Conservation (phyloP, 2,113 vertebrate species). For the Ovis canadensis region DNA sequence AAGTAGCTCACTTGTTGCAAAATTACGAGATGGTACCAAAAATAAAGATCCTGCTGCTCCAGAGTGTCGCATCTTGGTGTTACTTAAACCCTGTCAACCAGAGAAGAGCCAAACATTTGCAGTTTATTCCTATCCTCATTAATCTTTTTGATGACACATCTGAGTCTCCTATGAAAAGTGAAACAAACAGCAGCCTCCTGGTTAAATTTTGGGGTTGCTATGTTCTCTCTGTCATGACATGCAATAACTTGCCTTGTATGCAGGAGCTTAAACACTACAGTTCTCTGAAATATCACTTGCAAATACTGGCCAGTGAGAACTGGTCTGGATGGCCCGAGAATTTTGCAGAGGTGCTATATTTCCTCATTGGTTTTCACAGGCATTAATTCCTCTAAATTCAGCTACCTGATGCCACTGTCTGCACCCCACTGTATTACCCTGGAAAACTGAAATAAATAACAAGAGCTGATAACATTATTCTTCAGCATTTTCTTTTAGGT, state of each 20-base stretch:
- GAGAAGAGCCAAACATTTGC: background rate
- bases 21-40: background rate
- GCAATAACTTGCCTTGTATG: conserved; percentile 34
- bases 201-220: conserved; percentile 67
- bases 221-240: conserved; percentile 63
- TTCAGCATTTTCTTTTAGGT: background rate
- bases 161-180: background rate
- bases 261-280: background rate
- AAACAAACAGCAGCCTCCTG: background rate
- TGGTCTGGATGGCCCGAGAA: conserved; percentile 67
- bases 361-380: conserved; percentile 55
- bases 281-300: background rate
- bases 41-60: conserved; percentile 37
- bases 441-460: background rate
- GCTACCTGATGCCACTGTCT: background rate
- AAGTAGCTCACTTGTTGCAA: conserved; percentile 13
- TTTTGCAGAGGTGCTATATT: conserved; percentile 38
- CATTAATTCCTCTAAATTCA: background rate
- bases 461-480: background rate
- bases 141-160: background rate
- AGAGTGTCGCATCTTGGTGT: conserved; percentile 30
- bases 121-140: background rate
- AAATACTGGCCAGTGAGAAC: background rate
- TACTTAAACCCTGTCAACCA: conserved; percentile 62
- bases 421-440: background rate